A percentile compares a stretch with the other conserved stretches of the same genome.
Conservation (phyloP, 2,888 invertebrate species). For the Busseola fusca region DNA sequence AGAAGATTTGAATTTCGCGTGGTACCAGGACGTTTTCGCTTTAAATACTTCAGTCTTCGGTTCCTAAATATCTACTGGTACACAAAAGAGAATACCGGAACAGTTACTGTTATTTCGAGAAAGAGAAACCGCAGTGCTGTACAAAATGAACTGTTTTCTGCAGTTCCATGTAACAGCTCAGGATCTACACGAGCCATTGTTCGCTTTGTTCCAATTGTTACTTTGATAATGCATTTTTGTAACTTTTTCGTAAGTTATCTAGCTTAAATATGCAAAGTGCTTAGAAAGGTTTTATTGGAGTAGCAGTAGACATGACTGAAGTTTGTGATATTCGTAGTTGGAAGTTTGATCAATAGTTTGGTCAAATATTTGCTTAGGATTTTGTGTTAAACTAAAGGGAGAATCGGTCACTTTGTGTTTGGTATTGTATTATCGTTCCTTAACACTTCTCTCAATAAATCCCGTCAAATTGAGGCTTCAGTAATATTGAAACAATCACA, state of each 20-base stretch:
- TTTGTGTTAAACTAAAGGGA: not conserved
- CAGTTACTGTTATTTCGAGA: constrained; percentile 41
- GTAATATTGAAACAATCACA: not conserved
- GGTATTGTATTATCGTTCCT: not conserved
- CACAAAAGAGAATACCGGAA: constrained; percentile 41
- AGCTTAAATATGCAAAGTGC: constrained; percentile 27
- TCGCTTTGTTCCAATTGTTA: constrained; percentile 45
- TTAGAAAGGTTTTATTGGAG: not conserved
- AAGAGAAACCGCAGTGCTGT: constrained; percentile 53
- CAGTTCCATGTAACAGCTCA: constrained; percentile 31
- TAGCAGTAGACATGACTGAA: constrained; percentile 8
- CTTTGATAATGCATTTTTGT: constrained; percentile 44
- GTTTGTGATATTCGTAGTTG: not conserved
- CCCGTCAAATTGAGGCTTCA: not conserved
- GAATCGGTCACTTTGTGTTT: not conserved
- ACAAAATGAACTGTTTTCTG: constrained; percentile 42
- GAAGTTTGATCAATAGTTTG: constrained; percentile 9
- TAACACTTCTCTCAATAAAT: not conserved
- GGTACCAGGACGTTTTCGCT: not conserved
- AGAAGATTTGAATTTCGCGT: not conserved
- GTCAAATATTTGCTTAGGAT: constrained; percentile 10
- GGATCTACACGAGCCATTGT: constrained; percentile 53
- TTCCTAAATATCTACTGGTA: constrained; percentile 19
- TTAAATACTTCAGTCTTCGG: not conserved
- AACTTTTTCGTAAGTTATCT: constrained; percentile 22